Conservation (phyloP, 2,888 invertebrate species). For the Laothoe populi region DNA sequence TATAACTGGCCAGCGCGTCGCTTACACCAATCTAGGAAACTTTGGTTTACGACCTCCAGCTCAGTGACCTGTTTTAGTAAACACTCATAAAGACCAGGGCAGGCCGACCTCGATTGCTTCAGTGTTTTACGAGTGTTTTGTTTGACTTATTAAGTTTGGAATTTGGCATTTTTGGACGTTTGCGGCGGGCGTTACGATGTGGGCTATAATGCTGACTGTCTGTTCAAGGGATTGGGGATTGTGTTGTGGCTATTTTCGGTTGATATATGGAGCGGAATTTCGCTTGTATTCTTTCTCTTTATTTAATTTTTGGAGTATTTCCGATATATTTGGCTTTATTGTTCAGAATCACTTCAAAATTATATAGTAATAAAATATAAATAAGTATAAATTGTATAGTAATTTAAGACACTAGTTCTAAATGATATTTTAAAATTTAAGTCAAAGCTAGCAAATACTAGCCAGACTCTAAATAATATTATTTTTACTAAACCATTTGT, state of each 20-base stretch:
- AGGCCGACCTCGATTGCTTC: conserved; percentile 61
- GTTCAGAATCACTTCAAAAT: neutral
- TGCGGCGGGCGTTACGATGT: conserved; percentile 40
- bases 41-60: conserved; percentile 56
- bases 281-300: neutral
- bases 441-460: too few species aligned
- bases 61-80: conserved; percentile 65
- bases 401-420: too few species aligned
- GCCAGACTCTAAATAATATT: too few species aligned
- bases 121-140: conserved; percentile 56
- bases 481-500: too few species aligned
- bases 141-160: conserved; percentile 34
- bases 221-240: conserved; percentile 12
- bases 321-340: neutral
- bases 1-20: conserved; percentile 29
- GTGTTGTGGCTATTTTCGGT: neutral
- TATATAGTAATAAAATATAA: too few species aligned
- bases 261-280: neutral
- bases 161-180: conserved; percentile 44
- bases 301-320: neutral
- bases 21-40: conserved; percentile 56
- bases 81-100: conserved; percentile 60
- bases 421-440: too few species aligned
- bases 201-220: conserved; percentile 19
- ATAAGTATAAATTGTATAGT: neutral